phyloP scores from a whole-genome alignment of 2,113 vertebrate genomes.

The Chionodraco myersi region DNA sequence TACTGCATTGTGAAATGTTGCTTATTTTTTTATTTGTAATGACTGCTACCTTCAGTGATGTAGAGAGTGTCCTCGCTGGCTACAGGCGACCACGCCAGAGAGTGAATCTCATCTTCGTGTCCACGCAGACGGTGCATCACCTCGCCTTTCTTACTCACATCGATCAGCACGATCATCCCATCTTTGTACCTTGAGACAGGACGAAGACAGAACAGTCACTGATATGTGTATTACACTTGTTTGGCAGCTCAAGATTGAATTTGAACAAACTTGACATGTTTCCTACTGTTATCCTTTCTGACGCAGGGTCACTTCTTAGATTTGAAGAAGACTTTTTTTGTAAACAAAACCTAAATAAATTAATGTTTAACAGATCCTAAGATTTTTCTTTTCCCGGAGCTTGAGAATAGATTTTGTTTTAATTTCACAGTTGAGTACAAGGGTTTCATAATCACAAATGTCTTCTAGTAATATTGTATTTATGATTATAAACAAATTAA shows the following conservation, averaged over 20 bases:
- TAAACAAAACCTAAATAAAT: no score
- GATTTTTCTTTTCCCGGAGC: no score
- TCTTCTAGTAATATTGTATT: no score
- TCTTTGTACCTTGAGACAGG: constrained; percentile 90
- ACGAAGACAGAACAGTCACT: background rate
- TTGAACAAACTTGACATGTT: no score
- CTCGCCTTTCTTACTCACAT: constrained; percentile 92
- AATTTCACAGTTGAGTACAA: background rate
- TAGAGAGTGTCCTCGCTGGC: constrained; percentile 78
- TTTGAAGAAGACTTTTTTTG: no score
- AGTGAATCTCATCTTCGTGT: constrained; percentile 96
- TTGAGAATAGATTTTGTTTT: no score
- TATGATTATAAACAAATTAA: no score
- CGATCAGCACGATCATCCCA: constrained; percentile 93
- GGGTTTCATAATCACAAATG: background rate
- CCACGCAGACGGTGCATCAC: constrained; percentile 91
- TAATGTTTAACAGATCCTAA: no score
- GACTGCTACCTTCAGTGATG: constrained; percentile 77
- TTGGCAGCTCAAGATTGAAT: no score
- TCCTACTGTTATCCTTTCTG: no score
- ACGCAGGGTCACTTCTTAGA: no score
- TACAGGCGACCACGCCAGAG: constrained; percentile 90
- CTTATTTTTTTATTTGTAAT: no score
- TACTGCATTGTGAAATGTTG: background rate
- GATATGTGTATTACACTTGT: rapidly evolving